Evolutionary conservation across 2,888 invertebrate genomes (phyloP).

Genomic region (Microplitis deprimator): DNA sequence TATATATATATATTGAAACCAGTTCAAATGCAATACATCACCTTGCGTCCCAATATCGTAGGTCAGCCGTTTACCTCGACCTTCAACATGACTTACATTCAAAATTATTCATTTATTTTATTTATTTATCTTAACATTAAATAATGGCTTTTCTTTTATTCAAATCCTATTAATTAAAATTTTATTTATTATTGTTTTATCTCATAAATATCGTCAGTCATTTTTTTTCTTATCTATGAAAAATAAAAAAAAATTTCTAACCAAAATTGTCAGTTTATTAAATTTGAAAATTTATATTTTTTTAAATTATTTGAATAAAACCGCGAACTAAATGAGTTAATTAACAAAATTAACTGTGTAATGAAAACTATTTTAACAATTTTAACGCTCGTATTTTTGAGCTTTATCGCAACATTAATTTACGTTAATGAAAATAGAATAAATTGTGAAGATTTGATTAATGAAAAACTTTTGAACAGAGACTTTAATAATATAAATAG

Average conservation of each 20-base stretch:
- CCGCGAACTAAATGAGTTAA: neutral
- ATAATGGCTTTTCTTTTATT: constrained; percentile 14
- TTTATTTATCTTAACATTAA: neutral
- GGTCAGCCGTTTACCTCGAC: constrained; percentile 30
- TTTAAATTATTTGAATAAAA: too few relatives aligned
- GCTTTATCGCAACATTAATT: neutral
- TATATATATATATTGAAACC: neutral
- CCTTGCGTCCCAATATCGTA: constrained; percentile 27
- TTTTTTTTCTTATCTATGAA: neutral
- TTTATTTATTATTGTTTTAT: neutral
- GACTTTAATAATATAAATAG: neutral
- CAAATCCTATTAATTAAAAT: neutral
- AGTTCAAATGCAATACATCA: neutral
- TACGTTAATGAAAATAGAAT: neutral
- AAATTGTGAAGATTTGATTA: neutral
- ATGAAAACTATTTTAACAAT: neutral
- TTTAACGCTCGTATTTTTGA: neutral
- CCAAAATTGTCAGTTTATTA: neutral
- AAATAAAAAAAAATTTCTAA: neutral
- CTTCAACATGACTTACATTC: constrained; percentile 3
- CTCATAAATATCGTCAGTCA: neutral
- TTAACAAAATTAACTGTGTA: neutral
- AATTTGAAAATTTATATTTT: neutral
- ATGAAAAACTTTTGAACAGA: neutral
- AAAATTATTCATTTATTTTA: constrained; percentile 7